A percentile compares a stretch with the other conserved stretches of the same genome.
These are phyloP conservation scores for Toxotes lorentzi DNA, from an alignment of 2,797 vertebrate genomes.

Conservation along the genomic window DNA sequence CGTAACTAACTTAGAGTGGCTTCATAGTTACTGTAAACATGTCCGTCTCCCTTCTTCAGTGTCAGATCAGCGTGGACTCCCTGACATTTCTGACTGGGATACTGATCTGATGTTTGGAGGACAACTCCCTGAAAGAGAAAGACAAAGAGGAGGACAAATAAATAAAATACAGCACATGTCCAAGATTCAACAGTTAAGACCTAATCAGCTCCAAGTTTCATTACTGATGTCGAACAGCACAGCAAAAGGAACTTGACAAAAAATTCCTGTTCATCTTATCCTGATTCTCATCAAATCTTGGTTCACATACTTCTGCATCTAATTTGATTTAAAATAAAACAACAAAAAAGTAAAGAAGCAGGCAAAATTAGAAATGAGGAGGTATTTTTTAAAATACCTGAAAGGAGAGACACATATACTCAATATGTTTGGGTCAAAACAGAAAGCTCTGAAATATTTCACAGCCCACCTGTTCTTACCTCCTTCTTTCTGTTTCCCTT, in stretches of 20 bases:
- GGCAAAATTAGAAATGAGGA: too few species aligned
- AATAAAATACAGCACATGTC: not conserved
- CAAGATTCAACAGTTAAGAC: not conserved
- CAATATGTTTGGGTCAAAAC: not conserved
- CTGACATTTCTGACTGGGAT: conserved; percentile 50
- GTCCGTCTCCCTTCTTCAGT: not conserved
- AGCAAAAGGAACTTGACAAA: too few species aligned
- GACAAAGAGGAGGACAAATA: not conserved
- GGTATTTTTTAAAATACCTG: not conserved
- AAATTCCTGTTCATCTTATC: not conserved
- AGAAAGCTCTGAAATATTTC: conserved; percentile 1
- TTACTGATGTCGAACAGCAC: not conserved
- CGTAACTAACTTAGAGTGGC: not conserved
- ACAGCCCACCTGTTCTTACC: not conserved
- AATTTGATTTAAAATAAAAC: too few species aligned
- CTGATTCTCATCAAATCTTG: not conserved
- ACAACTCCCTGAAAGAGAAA: conserved; percentile 65
- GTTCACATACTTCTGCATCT: not conserved
- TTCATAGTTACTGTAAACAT: conserved; percentile 16
- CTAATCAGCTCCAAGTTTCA: not conserved
- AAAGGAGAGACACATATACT: not conserved
- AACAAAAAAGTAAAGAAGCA: too few species aligned
- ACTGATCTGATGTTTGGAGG: conserved; percentile 66
- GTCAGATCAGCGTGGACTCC: conserved; percentile 72
- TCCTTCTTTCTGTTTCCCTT: not conserved